Evolutionary conservation across 2,797 vertebrate genomes (phyloP).

Genomic region (Sebastes nivosus): DNA sequence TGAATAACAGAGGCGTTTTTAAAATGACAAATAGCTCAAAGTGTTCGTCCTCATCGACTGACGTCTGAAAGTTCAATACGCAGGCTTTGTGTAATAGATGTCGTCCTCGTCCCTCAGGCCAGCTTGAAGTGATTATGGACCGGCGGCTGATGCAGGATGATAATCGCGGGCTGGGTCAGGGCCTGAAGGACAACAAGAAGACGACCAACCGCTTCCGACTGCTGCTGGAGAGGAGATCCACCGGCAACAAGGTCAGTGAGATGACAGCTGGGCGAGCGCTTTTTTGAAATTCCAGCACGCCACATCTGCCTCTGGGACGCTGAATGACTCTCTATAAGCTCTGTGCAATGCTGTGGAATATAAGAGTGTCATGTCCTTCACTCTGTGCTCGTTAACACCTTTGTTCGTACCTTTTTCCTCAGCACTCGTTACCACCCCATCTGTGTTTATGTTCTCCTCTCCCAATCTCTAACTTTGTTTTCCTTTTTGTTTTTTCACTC

Average conservation of each 20-base stretch:
- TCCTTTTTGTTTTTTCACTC: slow-evolving; percentile 48
- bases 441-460: slow-evolving; percentile 44
- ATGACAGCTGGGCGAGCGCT: not conserved
- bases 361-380: slow-evolving; percentile 18
- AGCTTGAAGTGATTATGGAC: slow-evolving; percentile 97
- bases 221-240: slow-evolving; percentile 88
- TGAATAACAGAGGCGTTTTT: slow-evolving; percentile 25
- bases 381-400: slow-evolving; percentile 35
- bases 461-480: slow-evolving; percentile 47
- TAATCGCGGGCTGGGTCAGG: slow-evolving; percentile 96
- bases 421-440: slow-evolving; percentile 47
- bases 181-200: slow-evolving; percentile 96
- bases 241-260: slow-evolving; percentile 83
- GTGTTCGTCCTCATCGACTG: slow-evolving; percentile 16
- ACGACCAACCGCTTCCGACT: slow-evolving; percentile 94
- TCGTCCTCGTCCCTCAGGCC: slow-evolving; percentile 81
- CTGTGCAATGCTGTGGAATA: not conserved
- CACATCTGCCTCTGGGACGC: not conserved
- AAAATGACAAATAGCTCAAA: slow-evolving; percentile 18
- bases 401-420: slow-evolving; percentile 12
- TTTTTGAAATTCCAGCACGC: not conserved
- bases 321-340: slow-evolving; percentile 8
- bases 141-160: slow-evolving; percentile 98
- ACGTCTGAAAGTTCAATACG: slow-evolving; percentile 16
- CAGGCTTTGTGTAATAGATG: slow-evolving; percentile 9